Evolutionary conservation across 2,888 invertebrate genomes (phyloP), one percentile per base, ranked within the genome.

Genomic region (Lomographa bimaculata): DNA sequence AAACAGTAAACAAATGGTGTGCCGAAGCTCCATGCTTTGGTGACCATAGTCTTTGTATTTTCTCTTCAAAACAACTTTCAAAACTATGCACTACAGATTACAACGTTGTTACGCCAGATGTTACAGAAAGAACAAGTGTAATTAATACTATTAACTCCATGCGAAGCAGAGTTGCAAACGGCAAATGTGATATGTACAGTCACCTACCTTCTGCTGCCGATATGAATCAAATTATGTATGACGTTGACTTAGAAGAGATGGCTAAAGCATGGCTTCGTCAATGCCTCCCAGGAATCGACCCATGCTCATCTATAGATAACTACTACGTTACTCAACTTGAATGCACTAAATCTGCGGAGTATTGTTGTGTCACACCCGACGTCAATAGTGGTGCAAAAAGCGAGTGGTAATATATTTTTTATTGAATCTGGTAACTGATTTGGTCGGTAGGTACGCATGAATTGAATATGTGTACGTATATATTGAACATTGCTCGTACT

Each of bases 1-100:
- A 57, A 39, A 39, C 38, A 9, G 26, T 50, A 14, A 85, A 82
- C 50, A 83, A 79, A 50, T 89, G 87, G 87, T 89, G 87, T 57
- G 61, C 58, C 16, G 61, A 60, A 5, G 59, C 68, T 21, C 87
- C 87, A 5, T 89, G 87, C 38, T 87, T 71, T 45, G 85, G 79
- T 3, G 87, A 89, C 52, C 86, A 89, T 49, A 84, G 80, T 1
- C 70, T 86, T n/a, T 89, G 87, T 50, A 52, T 84, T 3, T 89
- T 81, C 38, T 40, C 72, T 8, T 53, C 59, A 3, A 57, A 59
- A 18, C 32, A 6, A 0, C 42, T 65, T 39, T 73, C 84, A n/a
- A 59, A 54, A 32, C 56, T 82, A 47, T 89, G 87, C 50, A 63
- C 63, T 5, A 40, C 38, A 4, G 50, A 46, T 1, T 86, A 83